Evolutionary conservation across 2,797 vertebrate genomes (phyloP).

Genomic region (Enteromius fasciolatus): DNA sequence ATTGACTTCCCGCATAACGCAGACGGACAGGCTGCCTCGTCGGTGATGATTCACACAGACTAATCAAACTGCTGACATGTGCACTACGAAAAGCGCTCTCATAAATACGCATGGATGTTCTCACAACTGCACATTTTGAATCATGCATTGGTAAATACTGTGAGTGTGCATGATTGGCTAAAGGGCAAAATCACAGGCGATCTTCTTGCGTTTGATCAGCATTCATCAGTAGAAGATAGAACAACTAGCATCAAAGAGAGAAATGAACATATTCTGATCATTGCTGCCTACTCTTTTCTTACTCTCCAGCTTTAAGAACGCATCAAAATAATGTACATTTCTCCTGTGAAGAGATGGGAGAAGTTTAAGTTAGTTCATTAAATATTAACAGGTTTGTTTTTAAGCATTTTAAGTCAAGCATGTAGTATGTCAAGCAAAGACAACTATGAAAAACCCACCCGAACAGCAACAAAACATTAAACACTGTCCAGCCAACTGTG

Average conservation of each 20-base stretch:
- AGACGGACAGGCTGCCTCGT: conserved; percentile 1
- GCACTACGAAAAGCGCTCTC: conserved; percentile 14
- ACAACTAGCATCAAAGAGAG: conserved; percentile 56
- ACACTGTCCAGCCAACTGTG: background rate
- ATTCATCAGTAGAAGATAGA: conserved; percentile 38
- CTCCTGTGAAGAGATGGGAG: background rate
- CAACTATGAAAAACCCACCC: background rate
- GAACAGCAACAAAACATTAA: background rate
- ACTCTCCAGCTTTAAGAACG: conserved; percentile 19
- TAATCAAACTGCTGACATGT: conserved; percentile 42
- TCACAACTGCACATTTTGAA: conserved; percentile 48
- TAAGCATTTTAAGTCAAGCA: background rate
- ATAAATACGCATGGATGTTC: conserved; percentile 17
- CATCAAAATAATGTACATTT: conserved; percentile 40
- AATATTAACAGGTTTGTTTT: conserved; percentile 19
- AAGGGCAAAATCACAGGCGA: conserved; percentile 35
- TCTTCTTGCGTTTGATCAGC: conserved; percentile 51
- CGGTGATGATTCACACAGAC: conserved; percentile 2
- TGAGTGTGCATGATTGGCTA: conserved; percentile 36
- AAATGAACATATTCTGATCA: conserved; percentile 24
- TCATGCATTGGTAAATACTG: conserved; percentile 40
- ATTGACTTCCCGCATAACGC: conserved; percentile 40
- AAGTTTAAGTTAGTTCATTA: background rate
- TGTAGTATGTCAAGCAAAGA: background rate
- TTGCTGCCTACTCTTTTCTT: conserved; percentile 1